Evolutionary conservation across 2,113 vertebrate species (phyloP), one percentile per base, ranked within the genome.

Genomic region (Ceyx melanurus): DNA sequence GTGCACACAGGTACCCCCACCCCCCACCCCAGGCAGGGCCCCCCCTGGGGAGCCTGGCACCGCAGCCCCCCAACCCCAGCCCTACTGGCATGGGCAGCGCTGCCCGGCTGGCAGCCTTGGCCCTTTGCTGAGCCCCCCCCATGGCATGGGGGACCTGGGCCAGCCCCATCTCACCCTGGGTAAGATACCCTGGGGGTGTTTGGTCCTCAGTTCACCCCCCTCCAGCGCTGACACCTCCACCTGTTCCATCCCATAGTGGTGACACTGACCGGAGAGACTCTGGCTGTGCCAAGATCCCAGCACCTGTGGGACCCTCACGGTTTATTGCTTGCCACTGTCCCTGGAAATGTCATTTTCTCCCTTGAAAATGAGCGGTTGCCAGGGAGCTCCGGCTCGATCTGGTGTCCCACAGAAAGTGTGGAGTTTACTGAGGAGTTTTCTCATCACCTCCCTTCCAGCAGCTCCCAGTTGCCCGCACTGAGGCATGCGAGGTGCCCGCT

Each of bases 381-480:
- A 19, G 6, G 3, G 10, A 60, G 16, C 19, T 8, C 10, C 4
- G 64, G 35, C 28, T 13, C 10, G 4, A 54, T 51, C 15, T 37
- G 5, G 29, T 7, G 15, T 26, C 54, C 28, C 2, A 18, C 37
- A 5, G 29, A 13, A 45, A 74, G 46, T 0, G 6, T 2, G 3
- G 35, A 54, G 25, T 37, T 43, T 56, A 13, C 78, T 54, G 26
- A 26, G 3, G 19, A 2, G 0, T 4, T 73, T 67, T 60, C 64
- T 89, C 43, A 6, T 28, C 22, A 5, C 33, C n/a, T 25, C 14
- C 3, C 19, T 64, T 4, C 4, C 74, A 81, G 93, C 0, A 0
- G 10, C 4, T 2, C 19, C 29, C 0, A 3, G 6, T 11, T 13
- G 11, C 11, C 5, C 16, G 8, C 10, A 3, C 5, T 3, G 0